These are phyloP conservation scores for Equus przewalskii DNA, from an alignment of 2,113 vertebrate genomes.

Conservation along the genomic window DNA sequence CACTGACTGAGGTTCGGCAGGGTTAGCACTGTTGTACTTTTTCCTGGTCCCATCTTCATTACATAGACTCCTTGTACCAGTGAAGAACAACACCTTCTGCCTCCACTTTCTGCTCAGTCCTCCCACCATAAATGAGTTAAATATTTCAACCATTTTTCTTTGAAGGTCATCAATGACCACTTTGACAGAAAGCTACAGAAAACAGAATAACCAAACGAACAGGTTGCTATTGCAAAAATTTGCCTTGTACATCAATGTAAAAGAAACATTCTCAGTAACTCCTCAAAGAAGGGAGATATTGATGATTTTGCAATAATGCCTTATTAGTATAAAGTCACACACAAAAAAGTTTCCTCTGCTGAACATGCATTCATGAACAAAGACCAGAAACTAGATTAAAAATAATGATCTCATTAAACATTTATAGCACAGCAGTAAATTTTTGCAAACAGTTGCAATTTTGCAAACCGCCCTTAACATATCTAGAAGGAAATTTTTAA, in stretches of 20 bases:
- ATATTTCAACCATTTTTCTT: slow-evolving; percentile 24
- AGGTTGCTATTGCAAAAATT: neutral
- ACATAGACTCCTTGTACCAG: neutral
- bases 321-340: neutral
- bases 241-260: neutral
- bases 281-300: neutral
- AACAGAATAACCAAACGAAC: slow-evolving; percentile 1
- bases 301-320: slow-evolving; percentile 8
- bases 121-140: neutral
- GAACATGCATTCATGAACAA: slow-evolving; percentile 53
- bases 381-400: slow-evolving; percentile 43
- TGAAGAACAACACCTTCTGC: neutral
- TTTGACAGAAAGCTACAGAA: neutral
- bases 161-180: neutral
- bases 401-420: slow-evolving; percentile 69
- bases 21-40: neutral
- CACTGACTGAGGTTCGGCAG: neutral
- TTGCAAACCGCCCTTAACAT: slow-evolving; percentile 19
- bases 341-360: slow-evolving; percentile 12
- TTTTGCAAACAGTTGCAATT: slow-evolving; percentile 58
- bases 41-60: neutral
- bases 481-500: neutral
- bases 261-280: slow-evolving; percentile 43
- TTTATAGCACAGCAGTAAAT: slow-evolving; percentile 44
- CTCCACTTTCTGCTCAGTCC: neutral